Percentiles rank a stretch among this genome's conserved stretches.
Evolutionary conservation across 2,797 vertebrate species (phyloP).

Genomic region (Adrianichthys oophorus): DNA sequence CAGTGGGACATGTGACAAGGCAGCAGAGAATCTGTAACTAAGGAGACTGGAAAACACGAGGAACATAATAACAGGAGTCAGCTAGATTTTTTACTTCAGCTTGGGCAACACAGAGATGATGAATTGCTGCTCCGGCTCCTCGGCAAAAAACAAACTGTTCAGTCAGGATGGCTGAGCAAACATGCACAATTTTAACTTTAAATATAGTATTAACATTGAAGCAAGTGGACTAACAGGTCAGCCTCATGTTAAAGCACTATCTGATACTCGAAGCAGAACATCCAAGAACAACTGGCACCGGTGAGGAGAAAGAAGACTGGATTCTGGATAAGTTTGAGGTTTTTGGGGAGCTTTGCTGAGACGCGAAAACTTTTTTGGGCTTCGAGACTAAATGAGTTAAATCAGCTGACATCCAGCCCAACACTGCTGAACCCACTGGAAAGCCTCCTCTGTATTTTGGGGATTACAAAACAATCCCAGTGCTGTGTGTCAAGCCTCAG

Average conservation of each 20-base stretch:
- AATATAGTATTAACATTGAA: slow-evolving; percentile 12
- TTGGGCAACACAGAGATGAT: slow-evolving; percentile 5
- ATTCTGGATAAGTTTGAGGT: slow-evolving; percentile 27
- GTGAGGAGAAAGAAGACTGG: slow-evolving; percentile 12
- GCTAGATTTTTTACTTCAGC: slow-evolving; percentile 5
- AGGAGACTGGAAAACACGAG: slow-evolving; percentile 52
- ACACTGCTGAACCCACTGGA: slow-evolving; percentile 2
- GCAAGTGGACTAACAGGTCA: slow-evolving; percentile 21
- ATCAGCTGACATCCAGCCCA: slow-evolving; percentile 37
- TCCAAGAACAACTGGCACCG: slow-evolving; percentile 59
- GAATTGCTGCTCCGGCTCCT: slow-evolving; percentile 21
- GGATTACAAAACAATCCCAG: slow-evolving; percentile 15
- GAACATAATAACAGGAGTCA: slow-evolving; percentile 18
- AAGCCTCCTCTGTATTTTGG: slow-evolving; percentile 20
- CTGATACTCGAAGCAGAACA: slow-evolving; percentile 32
- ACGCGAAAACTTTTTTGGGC: slow-evolving; percentile 38
- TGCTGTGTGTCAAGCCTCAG: slow-evolving; percentile 3
- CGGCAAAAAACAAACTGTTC: slow-evolving; percentile 12
- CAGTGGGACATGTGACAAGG: slow-evolving; percentile 33
- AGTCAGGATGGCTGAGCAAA: slow-evolving; percentile 16
- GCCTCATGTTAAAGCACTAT: slow-evolving; percentile 57
- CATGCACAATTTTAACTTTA: slow-evolving; percentile 15
- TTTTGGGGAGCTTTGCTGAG: slow-evolving; percentile 20
- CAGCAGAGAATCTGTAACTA: slow-evolving; percentile 37
- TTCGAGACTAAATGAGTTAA: slow-evolving; percentile 32